Base-by-base conservation (phyloP, 2,888 invertebrate genomes). In the Choreutis nemorana region DNA sequence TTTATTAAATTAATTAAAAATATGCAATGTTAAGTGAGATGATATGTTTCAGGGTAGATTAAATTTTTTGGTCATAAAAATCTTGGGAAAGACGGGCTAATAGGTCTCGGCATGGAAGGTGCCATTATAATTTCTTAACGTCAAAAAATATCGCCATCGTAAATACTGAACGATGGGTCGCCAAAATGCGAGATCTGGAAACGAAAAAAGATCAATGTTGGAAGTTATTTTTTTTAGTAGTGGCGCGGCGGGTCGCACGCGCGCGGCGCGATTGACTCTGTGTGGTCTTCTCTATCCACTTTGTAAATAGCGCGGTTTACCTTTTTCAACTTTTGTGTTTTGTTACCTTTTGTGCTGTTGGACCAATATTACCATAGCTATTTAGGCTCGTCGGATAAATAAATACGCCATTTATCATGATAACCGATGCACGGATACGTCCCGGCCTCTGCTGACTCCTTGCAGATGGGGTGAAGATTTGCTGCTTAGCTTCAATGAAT, bases 281-380 rank as follows among this genome's bases (percentile, higher is more conserved):
- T 77, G 77, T 77, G 78, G 77, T 77, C 77, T 73, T 62, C 72
- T 71, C 77, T 70, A 67, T 77, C 77, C 78, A 77, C 77, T 78
- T 78, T 78, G 78, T 78, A 78, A 78, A 78, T 78, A 78, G 73
- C 75, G 78, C 78, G 78, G 77, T 78, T 77, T 77, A 73, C 77
- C 77, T 78, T 78, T 77, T 78, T 77, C 77, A 71, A 78, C 77
- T 75, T 75, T 75, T 77, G 73, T 78, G 78, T 78, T 78, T 78
- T 78, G 78, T 78, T 77, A 77, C 78, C 77, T 78, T 78, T 78
- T 78, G 78, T 77, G 73, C 73, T 72, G 68, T 77, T 75, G 70
- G 67, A 67, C 73, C 72, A 77, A 78, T 78, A 78, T 77, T 78
- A 77, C 78, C 77, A 77, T 75, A 77, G 77, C 77, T 75, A 78